These are phyloP conservation scores for Madoqua kirkii DNA, from an alignment of 2,113 vertebrate species.

Conservation along the genomic window DNA sequence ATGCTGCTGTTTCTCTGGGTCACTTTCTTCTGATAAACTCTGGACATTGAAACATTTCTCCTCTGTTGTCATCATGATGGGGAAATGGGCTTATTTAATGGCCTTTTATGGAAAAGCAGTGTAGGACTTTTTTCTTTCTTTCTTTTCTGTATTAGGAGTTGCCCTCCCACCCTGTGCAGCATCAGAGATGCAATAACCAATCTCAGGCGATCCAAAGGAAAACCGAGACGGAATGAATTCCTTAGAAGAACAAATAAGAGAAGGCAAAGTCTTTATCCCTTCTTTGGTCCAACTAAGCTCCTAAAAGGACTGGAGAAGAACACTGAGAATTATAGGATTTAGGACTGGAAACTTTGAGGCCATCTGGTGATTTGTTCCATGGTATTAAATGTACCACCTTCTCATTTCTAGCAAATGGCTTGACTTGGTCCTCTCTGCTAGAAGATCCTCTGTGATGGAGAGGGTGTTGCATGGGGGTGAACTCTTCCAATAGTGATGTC, in stretches of 20 bases:
- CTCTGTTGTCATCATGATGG: constrained; percentile 16
- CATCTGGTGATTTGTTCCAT: background rate
- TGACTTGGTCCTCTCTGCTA: background rate
- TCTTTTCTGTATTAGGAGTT: constrained; percentile 30
- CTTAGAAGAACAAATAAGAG: background rate
- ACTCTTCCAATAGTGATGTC: background rate
- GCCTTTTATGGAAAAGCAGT: constrained; percentile 51
- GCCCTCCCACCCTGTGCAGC: background rate
- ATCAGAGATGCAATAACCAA: background rate
- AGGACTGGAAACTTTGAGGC: background rate
- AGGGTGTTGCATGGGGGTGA: background rate
- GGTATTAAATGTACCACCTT: background rate
- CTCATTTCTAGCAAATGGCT: background rate
- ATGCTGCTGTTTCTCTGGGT: background rate
- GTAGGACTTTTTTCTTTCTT: background rate
- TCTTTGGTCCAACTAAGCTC: background rate
- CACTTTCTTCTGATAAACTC: constrained; percentile 57
- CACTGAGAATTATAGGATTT: background rate
- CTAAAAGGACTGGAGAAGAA: background rate
- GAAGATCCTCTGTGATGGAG: background rate
- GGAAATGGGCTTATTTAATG: background rate
- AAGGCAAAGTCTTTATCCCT: background rate
- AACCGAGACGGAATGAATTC: background rate
- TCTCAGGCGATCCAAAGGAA: background rate
- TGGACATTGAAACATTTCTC: constrained; percentile 35